Base-by-base conservation (phyloP, 2,113 vertebrate genomes). In the Pseudopipra pipra region DNA sequence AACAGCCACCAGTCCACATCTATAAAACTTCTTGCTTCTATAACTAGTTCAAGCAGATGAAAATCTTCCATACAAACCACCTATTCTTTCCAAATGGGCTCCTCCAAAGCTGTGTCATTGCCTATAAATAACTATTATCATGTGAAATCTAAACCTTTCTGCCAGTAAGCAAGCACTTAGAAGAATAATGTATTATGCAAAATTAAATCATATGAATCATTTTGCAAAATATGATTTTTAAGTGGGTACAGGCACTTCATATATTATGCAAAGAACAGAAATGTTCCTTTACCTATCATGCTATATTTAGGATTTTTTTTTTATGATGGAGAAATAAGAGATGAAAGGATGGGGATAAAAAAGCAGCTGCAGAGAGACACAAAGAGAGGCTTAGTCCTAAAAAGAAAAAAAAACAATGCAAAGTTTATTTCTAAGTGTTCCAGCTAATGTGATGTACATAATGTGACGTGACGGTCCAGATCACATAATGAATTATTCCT, bases 121-220 rank as follows among this genome's bases (percentile, higher is more conserved):
- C 44, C 93, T 95, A 93, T 94, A 89, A 89, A 94, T 91, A 96
- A 95, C 85, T 5, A 3, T 49, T 65, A 91, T 91, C 95, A 89
- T 46, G 89, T 93, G 93, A 89, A 95, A 92, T 66, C 81, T 78
- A 87, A 94, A 87, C 87, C 81, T 79, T 93, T 86, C 77, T 85
- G 81, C 81, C 66, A 85, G 88, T 79, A 89, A 95, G 88, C 68
- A 86, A 78, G 80, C 61, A 81, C 49, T 79, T 8, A 72, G n/a
- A 46, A 93, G 95, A 96, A 95, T 77, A 95, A 97, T 85, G 93
- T 41, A 90, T 95, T 93, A 93, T 91, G 87, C 77, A 87, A 91
- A 97, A 78, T 92, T 78, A 91, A 92, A 71, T 88, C 84, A 72
- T 24, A 71, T 95, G 91, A 96, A 93, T 95, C 77, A 96, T 70